Evolutionary conservation across 2,797 vertebrate genomes (phyloP), one percentile per base, ranked within the genome.

Genomic region (Eidolon dupreanum): DNA sequence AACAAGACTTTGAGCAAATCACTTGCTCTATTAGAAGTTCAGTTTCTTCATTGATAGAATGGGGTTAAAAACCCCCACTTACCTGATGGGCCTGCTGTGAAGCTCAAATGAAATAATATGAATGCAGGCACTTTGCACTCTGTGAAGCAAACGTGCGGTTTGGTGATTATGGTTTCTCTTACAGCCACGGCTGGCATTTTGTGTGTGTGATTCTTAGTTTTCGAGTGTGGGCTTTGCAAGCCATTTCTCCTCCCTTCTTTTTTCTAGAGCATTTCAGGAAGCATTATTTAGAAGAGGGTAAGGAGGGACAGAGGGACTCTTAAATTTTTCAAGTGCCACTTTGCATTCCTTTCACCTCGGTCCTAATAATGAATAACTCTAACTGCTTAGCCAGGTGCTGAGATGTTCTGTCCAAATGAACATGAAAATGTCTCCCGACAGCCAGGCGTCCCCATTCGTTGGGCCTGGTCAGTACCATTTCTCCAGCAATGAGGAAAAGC

Each of bases 401-500:
- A 36, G 85, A 16, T 78, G 46, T 70, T 49, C 65, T 36, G 59
- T 71, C 55, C 81, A 63, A 59, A 83, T 7, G 81, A 93, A 57
- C 31, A 0, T 17, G 22, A 74, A 66, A 38, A 19, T 43, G 36
- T 36, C 65, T 49, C 51, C 31, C 22, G n/a, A 5, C 17, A 20
- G 33, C 66, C 77, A 6, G 82, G 46, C 2, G 3, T 38, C 71
- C 77, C 24, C 26, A 0, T 99, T 98, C 98, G 98, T 98, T 98
- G 99, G 96, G 98, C 99, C 98, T 99, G 99, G 98, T 98, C 99
- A 98, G 99, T 99, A 99, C 98, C 98, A 97, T 99, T 99, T 99
- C 98, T 99, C 98, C 98, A 97, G 43, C 57, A 55, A 96, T 97
- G 97, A 98, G 98, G 97, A 97, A 97, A 99, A 98, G 96, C 98